Base-by-base conservation (phyloP, 2,113 vertebrate species). In the Heliornis fulica region DNA sequence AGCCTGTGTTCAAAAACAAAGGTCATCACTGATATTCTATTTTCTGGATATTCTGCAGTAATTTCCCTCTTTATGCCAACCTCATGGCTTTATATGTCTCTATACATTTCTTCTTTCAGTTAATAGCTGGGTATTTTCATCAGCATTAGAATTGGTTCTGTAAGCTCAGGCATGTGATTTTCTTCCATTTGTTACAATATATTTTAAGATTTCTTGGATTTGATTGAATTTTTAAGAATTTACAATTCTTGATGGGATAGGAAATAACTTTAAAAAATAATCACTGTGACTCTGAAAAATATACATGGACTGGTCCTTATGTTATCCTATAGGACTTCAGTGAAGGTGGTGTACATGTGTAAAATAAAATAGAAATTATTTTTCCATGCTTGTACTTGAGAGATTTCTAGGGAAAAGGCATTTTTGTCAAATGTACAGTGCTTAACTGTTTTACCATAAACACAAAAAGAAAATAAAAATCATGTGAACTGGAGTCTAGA, bases 271-370 rank as follows among this genome's bases (percentile, higher is more conserved):
- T 3, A 3, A 43, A 22, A 60, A 51, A 78, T 14, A 54, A 8
- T 46, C 32, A 48, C 13, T 29, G 54, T 69, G 36, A 60, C 34
- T 53, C 11, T 66, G 51, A 59, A 69, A 50, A 41, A n/a, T 0
- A 0, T 65, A 41, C 3, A 18, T 36, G 9, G 6, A 17, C 7
- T n/a, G 3, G 9, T 50, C 23, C 19, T 53, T 74, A 15, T 11
- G 19, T 51, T 21, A 69, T 6, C 5, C 29, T 25, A 10, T 4
- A 56, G 13, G 20, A 56, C 48, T 50, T 71, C 19, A n/a, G 15
- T 45, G 17, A 43, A 59, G 11, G 10, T 22, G 28, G 4, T 56
- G 4, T 17, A 66, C 16, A 14, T 48, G 16, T 8, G 56, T 28
- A 11, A 66, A 46, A 61, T 23, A 72, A 77, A 64, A 11, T 9